Base-by-base conservation (phyloP, 2,888 invertebrate genomes). In the Augochlorella aurata region DNA sequence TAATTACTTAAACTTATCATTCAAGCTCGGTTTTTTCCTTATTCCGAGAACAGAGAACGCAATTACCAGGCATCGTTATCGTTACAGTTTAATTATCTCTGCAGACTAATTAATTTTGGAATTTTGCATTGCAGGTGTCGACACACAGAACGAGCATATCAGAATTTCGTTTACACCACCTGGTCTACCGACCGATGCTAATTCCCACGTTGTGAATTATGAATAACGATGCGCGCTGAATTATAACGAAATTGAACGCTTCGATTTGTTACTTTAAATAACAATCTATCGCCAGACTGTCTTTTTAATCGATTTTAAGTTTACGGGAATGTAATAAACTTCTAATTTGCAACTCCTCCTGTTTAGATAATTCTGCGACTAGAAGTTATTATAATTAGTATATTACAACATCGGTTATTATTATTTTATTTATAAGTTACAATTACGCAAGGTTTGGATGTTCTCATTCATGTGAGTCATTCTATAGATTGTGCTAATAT, bases 1-100 rank as follows among this genome's bases (percentile, higher is more conserved):
- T 63, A 63, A 63, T 63, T 63, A 63, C 63, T 38, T 38, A 18
- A 38, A 63, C 63, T 63, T 38, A 63, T 63, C 63, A 63, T 63
- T 63, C 58, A 14, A 24, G 14, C 16, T 18, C 44, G 18, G 4
- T 14, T 14, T 58, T 7, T 21, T 1, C 2, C 12, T 52, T 12
- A 47, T 24, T 58, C 24, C 24, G 24, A 29, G 24, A 29, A 4
- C 24, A 16, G 8, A 8, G 16, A 16, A 2, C 7, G 14, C 16
- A 16, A 24, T 5, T 8, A 7, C 29, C 14, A 24, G 29, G 8
- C 61, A 29, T 61, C 61, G 16, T 49, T 49, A 49, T 12, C 14
- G 47, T 18, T 61, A 29, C 29, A 63, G 18, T 63, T n/a, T 63
- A 63, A 63, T 63, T 63, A 63, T 38, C n/a, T 44, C 63, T 7